A percentile compares a stretch with the other conserved stretches of the same genome.
Conservation (phyloP, 2,888 invertebrate species). For the Sesia bembeciformis region DNA sequence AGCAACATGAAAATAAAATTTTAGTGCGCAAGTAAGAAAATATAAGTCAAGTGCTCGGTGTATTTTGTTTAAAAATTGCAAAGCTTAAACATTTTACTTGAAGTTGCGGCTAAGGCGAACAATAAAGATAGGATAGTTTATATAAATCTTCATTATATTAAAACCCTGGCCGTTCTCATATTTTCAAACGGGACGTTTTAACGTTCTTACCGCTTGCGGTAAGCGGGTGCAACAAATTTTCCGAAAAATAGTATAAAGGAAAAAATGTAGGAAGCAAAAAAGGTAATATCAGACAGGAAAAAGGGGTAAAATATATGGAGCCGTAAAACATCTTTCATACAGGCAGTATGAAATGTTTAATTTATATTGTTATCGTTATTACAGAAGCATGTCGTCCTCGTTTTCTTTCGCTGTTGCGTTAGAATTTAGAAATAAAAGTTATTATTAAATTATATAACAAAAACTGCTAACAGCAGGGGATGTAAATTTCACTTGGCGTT, state of each 20-base stretch:
- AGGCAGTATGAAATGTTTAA: conserved; percentile 24
- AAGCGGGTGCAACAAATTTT: conserved; percentile 54
- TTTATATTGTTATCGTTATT: conserved; percentile 16
- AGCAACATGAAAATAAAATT: too few species aligned
- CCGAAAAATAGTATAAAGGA: conserved; percentile 38
- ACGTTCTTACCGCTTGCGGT: conserved; percentile 50
- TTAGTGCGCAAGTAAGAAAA: too few species aligned
- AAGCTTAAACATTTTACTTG: not conserved
- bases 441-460: too few species aligned
- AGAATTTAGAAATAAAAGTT: too few species aligned
- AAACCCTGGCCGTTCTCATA: conserved; percentile 47
- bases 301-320: conserved; percentile 28
- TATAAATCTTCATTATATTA: conserved; percentile 62
- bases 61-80: not conserved
- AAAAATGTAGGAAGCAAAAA: conserved; percentile 28
- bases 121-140: conserved; percentile 34
- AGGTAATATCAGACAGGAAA: conserved; percentile 23
- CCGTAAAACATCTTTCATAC: conserved; percentile 22
- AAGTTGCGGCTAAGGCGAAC: not conserved
- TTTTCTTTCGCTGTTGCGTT: too few species aligned
- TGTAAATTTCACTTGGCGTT: too few species aligned
- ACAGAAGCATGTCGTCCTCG: not conserved
- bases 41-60: too few species aligned
- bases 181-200: conserved; percentile 52
- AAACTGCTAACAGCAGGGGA: too few species aligned